Base-by-base conservation (phyloP, 1,140 invertebrate genomes). In the Neodiprion pinetum region DNA sequence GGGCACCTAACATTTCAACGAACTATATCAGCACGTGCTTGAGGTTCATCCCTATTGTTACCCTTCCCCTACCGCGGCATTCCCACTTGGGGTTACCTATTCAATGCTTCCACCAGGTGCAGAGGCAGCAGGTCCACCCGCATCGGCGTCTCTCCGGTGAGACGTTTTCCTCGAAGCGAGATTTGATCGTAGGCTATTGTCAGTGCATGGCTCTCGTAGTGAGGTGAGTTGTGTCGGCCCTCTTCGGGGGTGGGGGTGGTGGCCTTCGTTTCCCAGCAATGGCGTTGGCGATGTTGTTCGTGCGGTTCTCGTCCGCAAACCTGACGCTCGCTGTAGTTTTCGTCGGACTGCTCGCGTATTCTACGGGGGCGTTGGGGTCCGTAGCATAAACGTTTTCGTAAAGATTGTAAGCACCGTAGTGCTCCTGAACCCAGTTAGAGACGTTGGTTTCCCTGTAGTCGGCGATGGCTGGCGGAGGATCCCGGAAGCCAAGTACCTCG, bases 381-480 rank as follows among this genome's bases (percentile, higher is more conserved):
- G 86, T 87, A 53, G 87, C 81, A 75, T 91, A 92, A 0, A 92
- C 89, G 74, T 92, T 92, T 74, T 92, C 91, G 75, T 92, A 92
- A 1, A 92, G 76, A 78, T 92, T 92, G 75, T 91, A 89, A 7
- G 85, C 83, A 0, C 95, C 95, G 79, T 96, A 96, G 80, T 96
- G 95, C 81, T 96, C 95, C 77, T 94, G 92, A n/a, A 96, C 94
- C 95, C 96, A 97, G 81, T 96, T 95, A 3, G 94, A 95, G 0
- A 96, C 95, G 76, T 94, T 94, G 10, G 94, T 94, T 81, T 96
- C 95, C 11, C 94, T 91, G 80, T 95, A 95, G 74, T 94, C 92
- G 0, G 93, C 90, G 1, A 92, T 86, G 7, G 92, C 85, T 0
- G 89, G 86, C 0, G 93, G 92, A 12, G 92, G 94, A 82, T 95